These are phyloP conservation scores for Seira ritae DNA, from an alignment of 2,888 invertebrate genomes.

Conservation along the genomic window DNA sequence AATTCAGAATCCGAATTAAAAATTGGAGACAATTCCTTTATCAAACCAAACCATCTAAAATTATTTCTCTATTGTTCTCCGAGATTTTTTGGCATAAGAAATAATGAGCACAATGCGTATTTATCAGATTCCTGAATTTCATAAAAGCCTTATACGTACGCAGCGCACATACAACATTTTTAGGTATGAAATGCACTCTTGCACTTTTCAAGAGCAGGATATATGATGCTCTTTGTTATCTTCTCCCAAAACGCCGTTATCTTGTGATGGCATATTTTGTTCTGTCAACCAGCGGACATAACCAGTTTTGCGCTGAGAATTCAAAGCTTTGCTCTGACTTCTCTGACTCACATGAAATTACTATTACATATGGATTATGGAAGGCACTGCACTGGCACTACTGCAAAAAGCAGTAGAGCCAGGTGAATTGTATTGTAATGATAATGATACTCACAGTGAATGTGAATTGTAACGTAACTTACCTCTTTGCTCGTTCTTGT, in stretches of 20 bases:
- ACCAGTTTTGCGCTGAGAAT: neutral
- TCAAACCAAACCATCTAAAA: too few species aligned
- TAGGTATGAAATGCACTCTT: too few species aligned
- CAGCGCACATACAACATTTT: too few species aligned
- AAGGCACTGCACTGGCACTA: neutral
- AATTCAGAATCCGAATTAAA: too few species aligned
- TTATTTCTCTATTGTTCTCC: neutral
- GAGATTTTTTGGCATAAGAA: neutral
- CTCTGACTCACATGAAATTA: neutral
- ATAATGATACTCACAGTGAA: too few species aligned
- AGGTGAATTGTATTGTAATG: too few species aligned
- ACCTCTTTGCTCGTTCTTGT: slow-evolving; percentile 94
- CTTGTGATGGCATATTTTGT: neutral
- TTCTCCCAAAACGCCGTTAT: neutral
- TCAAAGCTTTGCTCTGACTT: neutral
- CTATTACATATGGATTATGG: neutral
- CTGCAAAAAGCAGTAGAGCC: too few species aligned
- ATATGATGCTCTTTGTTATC: neutral
- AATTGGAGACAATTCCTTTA: too few species aligned
- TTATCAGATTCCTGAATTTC: too few species aligned
- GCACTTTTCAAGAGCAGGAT: neutral
- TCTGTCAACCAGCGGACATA: neutral
- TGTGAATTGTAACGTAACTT: slow-evolving; percentile 76
- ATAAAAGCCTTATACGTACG: too few species aligned
- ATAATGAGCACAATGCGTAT: neutral